These are phyloP conservation scores for Gavia stellata DNA, from an alignment of 2,113 vertebrate species.

Conservation along the genomic window DNA sequence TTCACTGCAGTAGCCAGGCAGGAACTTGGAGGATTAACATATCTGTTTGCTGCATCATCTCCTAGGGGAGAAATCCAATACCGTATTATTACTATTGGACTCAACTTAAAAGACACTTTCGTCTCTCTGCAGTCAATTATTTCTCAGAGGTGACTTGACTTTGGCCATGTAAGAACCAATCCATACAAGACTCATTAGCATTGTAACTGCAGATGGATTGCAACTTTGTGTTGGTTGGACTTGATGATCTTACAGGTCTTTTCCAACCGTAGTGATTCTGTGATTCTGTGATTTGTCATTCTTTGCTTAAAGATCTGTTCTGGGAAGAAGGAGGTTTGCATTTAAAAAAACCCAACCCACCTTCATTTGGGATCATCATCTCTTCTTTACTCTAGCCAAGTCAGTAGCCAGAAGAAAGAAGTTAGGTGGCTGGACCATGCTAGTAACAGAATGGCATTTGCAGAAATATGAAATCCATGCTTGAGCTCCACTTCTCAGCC, in stretches of 20 bases:
- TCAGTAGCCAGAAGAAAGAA: background rate
- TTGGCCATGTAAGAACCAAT: background rate
- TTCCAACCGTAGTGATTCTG: too few relatives aligned
- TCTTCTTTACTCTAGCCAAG: background rate
- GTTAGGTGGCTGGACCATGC: rapidly evolving
- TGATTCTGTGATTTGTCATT: too few relatives aligned
- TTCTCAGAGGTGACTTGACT: slow-evolving; percentile 13
- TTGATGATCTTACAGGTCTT: too few relatives aligned
- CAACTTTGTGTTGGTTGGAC: too few relatives aligned
- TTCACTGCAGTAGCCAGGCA: background rate
- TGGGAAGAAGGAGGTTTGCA: background rate
- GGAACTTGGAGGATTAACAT: background rate
- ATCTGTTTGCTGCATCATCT: background rate
- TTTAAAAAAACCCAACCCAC: background rate
- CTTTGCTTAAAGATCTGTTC: background rate
- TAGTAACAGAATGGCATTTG: background rate
- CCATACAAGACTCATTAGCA: slow-evolving; percentile 15
- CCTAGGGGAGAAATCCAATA: background rate
- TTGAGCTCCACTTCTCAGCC: background rate
- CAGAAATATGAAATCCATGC: background rate
- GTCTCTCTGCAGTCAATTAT: background rate
- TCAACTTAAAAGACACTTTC: background rate
- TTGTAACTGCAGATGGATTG: slow-evolving; percentile 9
- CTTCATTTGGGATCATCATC: background rate
- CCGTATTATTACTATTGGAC: background rate